Conservation (phyloP, 2,888 invertebrate species). For the Anagyrus pseudococci region DNA sequence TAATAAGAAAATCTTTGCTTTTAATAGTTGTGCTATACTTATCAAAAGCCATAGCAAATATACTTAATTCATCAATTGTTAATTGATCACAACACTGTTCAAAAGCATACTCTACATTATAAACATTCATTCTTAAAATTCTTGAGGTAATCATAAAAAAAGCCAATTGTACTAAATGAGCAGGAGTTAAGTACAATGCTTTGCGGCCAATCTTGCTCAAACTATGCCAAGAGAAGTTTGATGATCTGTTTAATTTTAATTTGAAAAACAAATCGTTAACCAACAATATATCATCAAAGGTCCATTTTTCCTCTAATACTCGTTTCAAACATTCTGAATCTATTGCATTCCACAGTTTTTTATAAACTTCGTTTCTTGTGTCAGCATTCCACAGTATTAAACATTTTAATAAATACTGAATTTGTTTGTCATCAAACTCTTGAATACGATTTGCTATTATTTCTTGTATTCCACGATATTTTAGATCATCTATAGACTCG, state of each 20-base stretch:
- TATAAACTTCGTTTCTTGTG: background rate
- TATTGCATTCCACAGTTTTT: slow-evolving; percentile 10
- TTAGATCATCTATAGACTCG: background rate
- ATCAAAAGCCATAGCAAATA: slow-evolving; percentile 14
- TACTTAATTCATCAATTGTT: slow-evolving; percentile 28
- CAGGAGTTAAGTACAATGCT: slow-evolving; percentile 13
- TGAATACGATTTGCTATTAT: background rate
- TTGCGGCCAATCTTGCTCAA: slow-evolving; percentile 32
- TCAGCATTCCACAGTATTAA: slow-evolving; percentile 22
- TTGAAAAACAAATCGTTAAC: slow-evolving; percentile 27
- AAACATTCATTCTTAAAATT: slow-evolving; percentile 12
- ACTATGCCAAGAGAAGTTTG: slow-evolving; percentile 15
- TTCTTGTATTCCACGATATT: slow-evolving; percentile 24
- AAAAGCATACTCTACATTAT: slow-evolving; percentile 32
- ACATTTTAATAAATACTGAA: slow-evolving; percentile 20
- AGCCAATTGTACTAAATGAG: slow-evolving; percentile 29
- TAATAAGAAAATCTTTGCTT: slow-evolving; percentile 9
- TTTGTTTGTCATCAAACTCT: slow-evolving; percentile 24
- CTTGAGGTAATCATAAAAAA: slow-evolving; percentile 25
- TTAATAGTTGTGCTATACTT: slow-evolving; percentile 12
- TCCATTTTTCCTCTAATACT: slow-evolving; percentile 11
- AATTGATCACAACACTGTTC: slow-evolving; percentile 27
- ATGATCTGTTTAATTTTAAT: slow-evolving; percentile 5
- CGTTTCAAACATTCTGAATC: slow-evolving; percentile 25
- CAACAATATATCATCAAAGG: slow-evolving; percentile 22